Evolutionary conservation across 2,797 vertebrate species (phyloP), one percentile per base, ranked within the genome.

Genomic region (Delichon dasypus): DNA sequence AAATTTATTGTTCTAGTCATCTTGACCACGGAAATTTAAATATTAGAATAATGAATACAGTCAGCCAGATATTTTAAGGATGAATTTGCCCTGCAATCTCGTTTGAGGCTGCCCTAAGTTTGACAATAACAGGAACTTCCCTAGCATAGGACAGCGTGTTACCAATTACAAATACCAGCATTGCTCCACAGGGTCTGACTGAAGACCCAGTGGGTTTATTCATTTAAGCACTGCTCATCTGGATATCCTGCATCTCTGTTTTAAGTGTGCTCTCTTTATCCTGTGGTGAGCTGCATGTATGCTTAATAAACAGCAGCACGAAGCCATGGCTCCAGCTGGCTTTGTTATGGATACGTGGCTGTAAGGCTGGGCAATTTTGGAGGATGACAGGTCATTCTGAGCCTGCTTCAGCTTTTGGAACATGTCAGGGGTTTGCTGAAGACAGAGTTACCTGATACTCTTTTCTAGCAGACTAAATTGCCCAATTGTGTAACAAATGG

Each of bases 111-210:
- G 81, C 65, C 73, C 68, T 30, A 62, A 68, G 55, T 92, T 60
- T 92, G 75, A 82, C 20, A 45, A 68, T 25, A 91, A 89, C 64
- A 86, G 85, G 76, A 87, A 81, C 80, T 87, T 83, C 81, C 61
- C 38, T 8, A 75, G 70, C 44, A 23, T 11, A 42, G 42, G 61
- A 93, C 81, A 96, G 93, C 83, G n/a, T 60, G 88, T 66, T 90
- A 89, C 80, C 89, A 88, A 85, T 93, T 92, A 93, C 76, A 93
- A 95, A 84, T 34, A 95, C 76, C 71, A 94, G 90, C 86, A 89
- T 34, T 54, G 11, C 62, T 89, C 79, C 80, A 45, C 75, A 29
- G 88, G 85, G 84, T 91, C 77, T 70, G 92, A 96, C 85, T 94
- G 54, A 81, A 86, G 80, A 66, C 75, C 29, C 65, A 75, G 84